phyloP scores from a whole-genome alignment of 2,797 vertebrate genomes.

The Gobionotothen gibberifrons region DNA sequence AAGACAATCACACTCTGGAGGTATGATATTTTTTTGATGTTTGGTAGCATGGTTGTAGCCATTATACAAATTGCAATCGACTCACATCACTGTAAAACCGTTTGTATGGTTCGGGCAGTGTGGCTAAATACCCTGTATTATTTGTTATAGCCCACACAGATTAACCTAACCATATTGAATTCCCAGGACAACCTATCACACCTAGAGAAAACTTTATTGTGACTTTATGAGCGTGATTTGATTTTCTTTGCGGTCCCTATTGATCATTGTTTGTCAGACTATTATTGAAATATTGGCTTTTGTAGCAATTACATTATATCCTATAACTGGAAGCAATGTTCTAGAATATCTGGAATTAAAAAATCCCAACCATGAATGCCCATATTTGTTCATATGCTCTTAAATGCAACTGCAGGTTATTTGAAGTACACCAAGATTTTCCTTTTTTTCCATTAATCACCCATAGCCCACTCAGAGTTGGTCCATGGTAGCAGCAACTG shows the following conservation, averaged over 20 bases:
- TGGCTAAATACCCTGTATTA: conserved; percentile 2
- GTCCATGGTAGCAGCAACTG: background rate
- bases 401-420: background rate
- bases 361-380: background rate
- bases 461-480: background rate
- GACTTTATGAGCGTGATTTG: conserved; percentile 1
- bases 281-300: conserved; percentile 5
- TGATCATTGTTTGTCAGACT: conserved; percentile 11
- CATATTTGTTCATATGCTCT: background rate
- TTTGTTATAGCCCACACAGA: background rate
- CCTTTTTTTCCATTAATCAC: conserved; percentile 12
- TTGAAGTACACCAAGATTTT: background rate
- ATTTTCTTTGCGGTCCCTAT: background rate
- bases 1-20: background rate
- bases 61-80: background rate
- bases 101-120: background rate
- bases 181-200: background rate
- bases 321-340: background rate
- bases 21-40: background rate
- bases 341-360: background rate
- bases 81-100: background rate
- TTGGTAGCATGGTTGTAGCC: background rate
- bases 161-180: conserved; percentile 16
- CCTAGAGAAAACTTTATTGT: background rate
- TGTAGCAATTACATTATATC: background rate